A percentile compares a stretch with the other conserved stretches of the same genome.
Conservation (phyloP, 2,888 invertebrate species). For the Hoplodrina blanda region DNA sequence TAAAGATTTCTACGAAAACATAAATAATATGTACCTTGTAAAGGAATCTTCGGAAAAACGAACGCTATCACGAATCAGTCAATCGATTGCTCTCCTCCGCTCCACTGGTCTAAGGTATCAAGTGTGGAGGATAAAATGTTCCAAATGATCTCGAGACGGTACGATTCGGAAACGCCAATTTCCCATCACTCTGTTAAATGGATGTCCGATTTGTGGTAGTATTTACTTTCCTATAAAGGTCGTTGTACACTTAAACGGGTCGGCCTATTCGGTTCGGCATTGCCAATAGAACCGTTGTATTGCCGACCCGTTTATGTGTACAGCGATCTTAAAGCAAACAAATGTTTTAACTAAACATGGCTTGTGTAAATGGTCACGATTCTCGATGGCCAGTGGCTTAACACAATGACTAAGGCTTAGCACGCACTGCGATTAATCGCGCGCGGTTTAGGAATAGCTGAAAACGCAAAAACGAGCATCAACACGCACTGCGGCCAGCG, state of each 20-base stretch:
- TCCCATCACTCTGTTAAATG: conserved; percentile 56
- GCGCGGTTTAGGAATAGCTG: no score
- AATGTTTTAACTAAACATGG: background rate
- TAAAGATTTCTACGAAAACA: conserved; percentile 1
- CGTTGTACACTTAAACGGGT: no score
- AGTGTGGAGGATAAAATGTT: conserved; percentile 40
- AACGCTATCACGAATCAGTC: conserved; percentile 36
- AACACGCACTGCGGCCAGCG: no score
- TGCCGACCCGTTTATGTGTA: no score
- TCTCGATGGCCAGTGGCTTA: no score
- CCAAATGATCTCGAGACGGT: conserved; percentile 37
- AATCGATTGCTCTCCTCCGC: conserved; percentile 53
- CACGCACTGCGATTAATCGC: no score
- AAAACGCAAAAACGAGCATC: no score
- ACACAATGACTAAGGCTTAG: no score
- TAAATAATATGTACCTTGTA: conserved; percentile 15
- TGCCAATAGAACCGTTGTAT: no score
- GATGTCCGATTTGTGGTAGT: conserved; percentile 53
- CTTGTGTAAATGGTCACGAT: no score
- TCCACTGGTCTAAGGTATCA: conserved; percentile 56
- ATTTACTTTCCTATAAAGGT: conserved; percentile 27
- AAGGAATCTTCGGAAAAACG: conserved; percentile 37
- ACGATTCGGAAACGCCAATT: conserved; percentile 55
- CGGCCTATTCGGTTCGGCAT: no score
- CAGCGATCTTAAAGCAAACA: background rate